Base-by-base conservation (phyloP, 2,113 vertebrate genomes). In the Pterocles burchelli region DNA sequence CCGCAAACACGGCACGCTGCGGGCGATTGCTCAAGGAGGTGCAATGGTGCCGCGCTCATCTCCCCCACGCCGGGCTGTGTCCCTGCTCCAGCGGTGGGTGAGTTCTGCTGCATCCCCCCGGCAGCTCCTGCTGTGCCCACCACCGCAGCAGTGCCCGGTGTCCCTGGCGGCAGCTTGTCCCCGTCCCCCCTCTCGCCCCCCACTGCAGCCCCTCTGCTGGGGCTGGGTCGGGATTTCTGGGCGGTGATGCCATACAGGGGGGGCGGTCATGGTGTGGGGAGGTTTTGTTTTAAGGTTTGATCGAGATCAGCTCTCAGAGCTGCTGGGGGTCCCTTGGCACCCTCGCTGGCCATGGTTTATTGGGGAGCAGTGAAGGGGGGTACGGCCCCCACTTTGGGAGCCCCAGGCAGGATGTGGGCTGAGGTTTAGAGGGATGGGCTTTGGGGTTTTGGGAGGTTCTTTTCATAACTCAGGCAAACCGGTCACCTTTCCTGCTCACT, bases 21-120 rank as follows among this genome's bases (percentile, higher is more conserved):
- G 4, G 65, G 48, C 1, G 67, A 75, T 90, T 94, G 95, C 96
- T 93, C 93, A 93, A 96, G 95, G 73, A 38, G 83, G 66, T 48
- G 79, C 58, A 55, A 20, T 11, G 61, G 59, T 4, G 12, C 28
- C 1, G 58, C 5, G 12, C 90, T 65, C 22, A 0, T 31, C n/a
- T 43, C 65, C 59, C 14, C 38, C 38, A 11, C 38, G 11, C 38
- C 38, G 38, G 71, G 67, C 10, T 36, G 22, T 28, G 9, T 3
- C 91, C 68, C 54, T 11, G 8, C 29, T 24, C 2, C 3, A 4
- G 1, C 2, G 2, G 43, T 48, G 1, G 70, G 36, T 11, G 4
- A 16, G 2, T 43, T 41, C 38, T 41, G 38, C 38, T 41, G 38
- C 38, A 41, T 41, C 38, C 11, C 13, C 38, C 38, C 38, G 38